Conservation (phyloP, 2,888 invertebrate genomes). For the Pseudococcus viburni region DNA sequence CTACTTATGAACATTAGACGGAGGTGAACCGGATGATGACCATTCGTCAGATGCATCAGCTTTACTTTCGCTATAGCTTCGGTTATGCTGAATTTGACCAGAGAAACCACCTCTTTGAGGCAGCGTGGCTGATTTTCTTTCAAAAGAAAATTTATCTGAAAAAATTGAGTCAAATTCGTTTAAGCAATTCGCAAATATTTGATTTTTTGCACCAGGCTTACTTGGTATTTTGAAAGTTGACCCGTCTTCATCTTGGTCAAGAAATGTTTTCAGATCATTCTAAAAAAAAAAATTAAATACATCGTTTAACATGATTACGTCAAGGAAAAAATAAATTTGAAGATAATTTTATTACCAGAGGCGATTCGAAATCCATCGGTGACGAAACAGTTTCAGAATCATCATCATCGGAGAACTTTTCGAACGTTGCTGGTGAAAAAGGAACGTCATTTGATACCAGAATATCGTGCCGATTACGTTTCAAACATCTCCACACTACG, state of each 20-base stretch:
- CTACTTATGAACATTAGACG: conserved; percentile 62
- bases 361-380: conserved; percentile 56
- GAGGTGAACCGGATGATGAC: conserved; percentile 60
- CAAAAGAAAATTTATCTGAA: conserved; percentile 57
- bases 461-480: conserved; percentile 58
- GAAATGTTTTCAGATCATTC: conserved; percentile 36
- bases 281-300: not conserved
- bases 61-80: conserved; percentile 70
- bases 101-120: conserved; percentile 67
- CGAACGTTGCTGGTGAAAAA: not conserved
- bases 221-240: not conserved
- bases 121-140: conserved; percentile 69
- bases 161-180: not conserved
- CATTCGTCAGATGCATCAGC: conserved; percentile 68
- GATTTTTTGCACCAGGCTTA: not conserved
- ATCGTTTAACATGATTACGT: not conserved
- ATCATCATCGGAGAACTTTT: conserved; percentile 52
- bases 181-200: not conserved
- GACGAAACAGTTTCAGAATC: conserved; percentile 57
- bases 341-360: conserved; percentile 26
- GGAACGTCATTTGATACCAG: not conserved
- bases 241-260: conserved; percentile 38
- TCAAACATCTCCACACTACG: conserved; percentile 63
- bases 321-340: not conserved
- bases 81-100: conserved; percentile 68